These are phyloP conservation scores for Synanthedon vespiformis DNA, from an alignment of 2,888 invertebrate genomes.

Conservation along the genomic window DNA sequence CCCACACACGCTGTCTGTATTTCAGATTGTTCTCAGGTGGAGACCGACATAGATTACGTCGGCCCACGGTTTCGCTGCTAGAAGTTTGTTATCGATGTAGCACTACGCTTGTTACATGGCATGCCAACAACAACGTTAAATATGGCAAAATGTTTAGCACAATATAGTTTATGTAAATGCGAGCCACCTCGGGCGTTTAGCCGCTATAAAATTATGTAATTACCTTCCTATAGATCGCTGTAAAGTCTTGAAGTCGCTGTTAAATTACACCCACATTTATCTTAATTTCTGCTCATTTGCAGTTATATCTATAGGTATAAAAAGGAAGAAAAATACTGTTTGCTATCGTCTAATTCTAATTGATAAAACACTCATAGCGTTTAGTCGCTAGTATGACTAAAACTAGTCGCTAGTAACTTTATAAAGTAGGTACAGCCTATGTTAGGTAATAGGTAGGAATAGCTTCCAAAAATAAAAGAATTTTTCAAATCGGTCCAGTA, in stretches of 20 bases:
- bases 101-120: slow-evolving; percentile 8
- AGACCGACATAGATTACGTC: slow-evolving; percentile 64
- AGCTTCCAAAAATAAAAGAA: too few species aligned
- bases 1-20: slow-evolving; percentile 68
- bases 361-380: too few species aligned
- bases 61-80: slow-evolving; percentile 39
- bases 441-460: too few species aligned
- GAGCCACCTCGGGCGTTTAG: background rate
- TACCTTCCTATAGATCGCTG: background rate
- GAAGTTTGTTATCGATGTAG: slow-evolving; percentile 34
- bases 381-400: too few species aligned
- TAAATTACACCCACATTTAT: background rate
- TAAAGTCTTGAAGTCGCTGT: background rate
- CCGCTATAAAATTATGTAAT: background rate
- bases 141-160: slow-evolving; percentile 5
- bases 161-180: background rate
- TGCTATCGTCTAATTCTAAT: too few species aligned
- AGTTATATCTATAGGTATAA: too few species aligned
- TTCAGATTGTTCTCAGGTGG: slow-evolving; percentile 61
- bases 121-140: slow-evolving; percentile 3
- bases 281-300: background rate
- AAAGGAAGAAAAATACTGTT: too few species aligned
- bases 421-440: too few species aligned
- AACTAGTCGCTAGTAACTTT: too few species aligned
- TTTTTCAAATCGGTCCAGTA: too few species aligned